phyloP scores from a whole-genome alignment of 2,113 vertebrate species.

The Macrotis lagotis region DNA sequence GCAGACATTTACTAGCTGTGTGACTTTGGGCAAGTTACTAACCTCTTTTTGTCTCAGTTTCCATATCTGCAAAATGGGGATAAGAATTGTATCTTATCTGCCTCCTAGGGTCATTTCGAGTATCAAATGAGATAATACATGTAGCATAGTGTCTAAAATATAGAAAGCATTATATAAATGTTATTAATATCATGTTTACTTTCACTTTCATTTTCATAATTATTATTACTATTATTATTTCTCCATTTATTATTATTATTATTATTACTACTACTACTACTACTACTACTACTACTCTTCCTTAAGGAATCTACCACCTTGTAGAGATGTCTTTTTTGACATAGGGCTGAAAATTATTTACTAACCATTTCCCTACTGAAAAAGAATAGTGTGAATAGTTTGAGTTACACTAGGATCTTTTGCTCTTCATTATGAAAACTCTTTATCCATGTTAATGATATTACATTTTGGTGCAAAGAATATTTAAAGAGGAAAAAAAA shows the following conservation, averaged over 20 bases:
- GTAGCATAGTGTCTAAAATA: neutral
- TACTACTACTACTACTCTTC: neutral
- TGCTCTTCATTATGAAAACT: constrained; percentile 34
- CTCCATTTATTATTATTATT: neutral
- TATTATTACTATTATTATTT: no score
- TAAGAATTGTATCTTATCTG: neutral
- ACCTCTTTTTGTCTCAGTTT: neutral
- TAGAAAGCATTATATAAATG: neutral
- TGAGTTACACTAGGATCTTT: constrained; percentile 2
- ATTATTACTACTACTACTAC: neutral
- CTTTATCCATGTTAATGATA: constrained; percentile 24
- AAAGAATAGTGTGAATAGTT: neutral
- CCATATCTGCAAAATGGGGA: neutral
- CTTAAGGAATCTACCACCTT: neutral
- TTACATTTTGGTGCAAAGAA: constrained; percentile 1
- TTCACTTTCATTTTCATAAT: no score
- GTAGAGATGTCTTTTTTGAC: neutral
- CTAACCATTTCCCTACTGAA: neutral
- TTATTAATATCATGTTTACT: no score
- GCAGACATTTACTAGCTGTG: neutral
- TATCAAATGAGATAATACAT: neutral
- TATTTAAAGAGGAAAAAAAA: constrained; percentile 39
- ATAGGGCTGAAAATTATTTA: constrained; percentile 8
- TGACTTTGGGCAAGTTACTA: neutral
- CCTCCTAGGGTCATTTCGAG: neutral